Base-by-base conservation (phyloP, 2,113 vertebrate species). In the Melanocharis versteri region DNA sequence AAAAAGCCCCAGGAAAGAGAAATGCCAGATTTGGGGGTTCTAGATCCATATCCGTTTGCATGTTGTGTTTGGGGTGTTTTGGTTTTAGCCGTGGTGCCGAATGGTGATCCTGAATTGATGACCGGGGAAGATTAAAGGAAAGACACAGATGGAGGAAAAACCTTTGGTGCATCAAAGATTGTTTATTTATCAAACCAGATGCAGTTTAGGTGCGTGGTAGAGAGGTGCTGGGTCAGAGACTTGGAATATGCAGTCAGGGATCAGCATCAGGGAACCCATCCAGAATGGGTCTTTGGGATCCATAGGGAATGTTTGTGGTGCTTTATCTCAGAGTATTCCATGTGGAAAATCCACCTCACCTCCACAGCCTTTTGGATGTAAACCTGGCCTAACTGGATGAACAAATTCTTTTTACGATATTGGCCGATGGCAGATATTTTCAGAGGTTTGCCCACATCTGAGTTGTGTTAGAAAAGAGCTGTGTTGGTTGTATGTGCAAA, bases 391-490 rank as follows among this genome's bases (percentile, higher is more conserved):
- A 37, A 12, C 3, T 19, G 39, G 20, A 21, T 33, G 33, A 48
- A 21, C 42, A 10, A 12, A 13, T 62, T 9, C 9, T 23, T 42
- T 58, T 39, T 7, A 2, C 2, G 3, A 1, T 24, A 3, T 2
- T 14, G 40, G 35, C 45, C 10, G 11, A 12, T 44, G 47, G 8
- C 30, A 9, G 64, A 1, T 10, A 1, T 11, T 66, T 37, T 8
- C 40, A 20, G 66, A 61, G 64, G 1, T 42, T 31, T 24, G 22
- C 68, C 39, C 6, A 0, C 2, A 10, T 21, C 71, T 7, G 11
- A 8, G 58, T 1, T 15, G 26, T 13, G 6, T 42, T 42, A 18
- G 56, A 11, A 9, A 4, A 0, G 5, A 16, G 14, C 3, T 4
- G 54, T 51, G 72, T 16, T 33, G 56, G 64, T 13, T 53, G 12